Evolutionary conservation across 1,140 invertebrate genomes (phyloP), one percentile per base, ranked within the genome.

Genomic region (Linepithema humile): DNA sequence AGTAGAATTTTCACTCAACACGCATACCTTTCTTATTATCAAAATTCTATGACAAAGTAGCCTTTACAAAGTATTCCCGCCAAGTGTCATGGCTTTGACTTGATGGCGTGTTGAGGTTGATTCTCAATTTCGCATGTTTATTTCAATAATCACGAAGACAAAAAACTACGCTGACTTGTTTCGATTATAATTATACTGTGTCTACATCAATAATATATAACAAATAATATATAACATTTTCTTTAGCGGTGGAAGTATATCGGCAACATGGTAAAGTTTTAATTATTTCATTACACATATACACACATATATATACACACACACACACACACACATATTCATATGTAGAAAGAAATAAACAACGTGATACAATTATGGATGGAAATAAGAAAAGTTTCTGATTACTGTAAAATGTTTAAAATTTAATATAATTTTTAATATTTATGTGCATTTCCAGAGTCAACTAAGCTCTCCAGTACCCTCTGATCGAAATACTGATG

Each of bases 401-500:
- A 2, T n/a, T 12, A 74, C 23, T 5, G 20, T 32, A 73, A 15
- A 40, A 57, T 55, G 2, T 72, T 35, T 15, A 4, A 65, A 15
- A 65, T 65, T 35, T 53, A 57, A 35, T 60, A 26, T 64, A 80
- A 84, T 10, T 45, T 78, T 67, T 38, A 26, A 48, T 85, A n/a
- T 62, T 60, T 12, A 55, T 75, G 9, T 83, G n/a, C 6, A 32
- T 84, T 86, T 80, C 38, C 57, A 92, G 92, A 92, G 89, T 91
- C 78, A 84, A 65, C 40, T 32, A 70, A 93, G 91, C 83, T 93
- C 93, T 29, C 93, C 93, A 23, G 40, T 64, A 5, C 86, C 73
- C 40, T 87, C 85, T 15, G 91, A 90, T 12, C 90, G 92, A 60
- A 87, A 74, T 10, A 55, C 55, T n/a, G 93, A 94, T 23, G 93